Evolutionary conservation across 2,888 invertebrate genomes (phyloP).

Genomic region (Himalopsyche tibetana): DNA sequence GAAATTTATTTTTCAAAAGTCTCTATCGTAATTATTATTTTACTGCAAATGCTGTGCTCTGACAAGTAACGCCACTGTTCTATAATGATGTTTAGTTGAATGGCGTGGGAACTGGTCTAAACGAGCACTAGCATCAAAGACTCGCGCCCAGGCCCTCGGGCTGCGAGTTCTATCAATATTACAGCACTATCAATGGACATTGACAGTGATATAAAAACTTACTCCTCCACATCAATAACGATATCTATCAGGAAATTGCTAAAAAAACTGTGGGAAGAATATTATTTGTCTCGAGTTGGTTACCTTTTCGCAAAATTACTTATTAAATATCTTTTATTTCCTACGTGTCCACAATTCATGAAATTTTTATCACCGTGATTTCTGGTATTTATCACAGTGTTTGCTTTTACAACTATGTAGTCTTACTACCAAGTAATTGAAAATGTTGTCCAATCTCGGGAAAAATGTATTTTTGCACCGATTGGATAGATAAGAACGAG

Average conservation of each 20-base stretch:
- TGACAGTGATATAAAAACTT: neutral
- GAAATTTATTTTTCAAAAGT: no score
- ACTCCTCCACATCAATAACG: neutral
- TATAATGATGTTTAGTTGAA: neutral
- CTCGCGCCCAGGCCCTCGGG: neutral
- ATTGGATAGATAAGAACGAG: no score
- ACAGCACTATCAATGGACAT: neutral
- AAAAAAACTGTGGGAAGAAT: neutral
- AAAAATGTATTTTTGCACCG: no score
- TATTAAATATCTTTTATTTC: no score
- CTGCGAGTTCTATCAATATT: neutral
- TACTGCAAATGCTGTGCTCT: neutral
- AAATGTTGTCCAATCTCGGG: no score
- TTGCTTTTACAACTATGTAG: no score
- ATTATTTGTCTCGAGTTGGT: neutral
- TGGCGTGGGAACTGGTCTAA: conserved; percentile 23
- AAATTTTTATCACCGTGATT: no score
- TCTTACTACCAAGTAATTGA: no score
- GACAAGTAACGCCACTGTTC: neutral
- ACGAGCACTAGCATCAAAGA: neutral
- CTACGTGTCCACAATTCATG: no score
- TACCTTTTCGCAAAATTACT: no score
- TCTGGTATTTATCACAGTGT: no score
- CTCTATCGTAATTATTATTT: no score
- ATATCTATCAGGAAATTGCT: neutral